Evolutionary conservation across 2,888 invertebrate genomes (phyloP).

Genomic region (Aleiodes leptofemur): DNA sequence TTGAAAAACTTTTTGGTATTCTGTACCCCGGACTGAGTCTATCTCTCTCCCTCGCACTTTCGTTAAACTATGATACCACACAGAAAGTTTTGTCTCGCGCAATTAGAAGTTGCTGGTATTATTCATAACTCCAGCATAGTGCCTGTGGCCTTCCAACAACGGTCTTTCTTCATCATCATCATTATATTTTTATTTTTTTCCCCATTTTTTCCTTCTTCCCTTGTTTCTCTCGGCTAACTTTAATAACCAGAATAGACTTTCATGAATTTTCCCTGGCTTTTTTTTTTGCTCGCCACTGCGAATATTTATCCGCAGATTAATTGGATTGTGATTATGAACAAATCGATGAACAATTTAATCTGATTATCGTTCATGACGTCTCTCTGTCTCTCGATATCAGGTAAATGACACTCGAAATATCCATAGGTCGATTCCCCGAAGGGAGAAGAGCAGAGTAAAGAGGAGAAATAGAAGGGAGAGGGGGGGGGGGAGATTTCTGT

Average conservation of each 20-base stretch:
- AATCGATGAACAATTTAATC: slow-evolving; percentile 58
- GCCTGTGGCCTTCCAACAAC: slow-evolving; percentile 50
- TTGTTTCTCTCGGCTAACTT: not conserved
- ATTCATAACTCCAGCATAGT: slow-evolving; percentile 68
- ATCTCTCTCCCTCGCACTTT: not conserved
- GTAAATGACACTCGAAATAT: slow-evolving; percentile 39
- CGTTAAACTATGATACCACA: slow-evolving; percentile 25
- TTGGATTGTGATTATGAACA: slow-evolving; percentile 69
- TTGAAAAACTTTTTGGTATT: slow-evolving; percentile 29
- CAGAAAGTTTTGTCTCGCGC: slow-evolving; percentile 70
- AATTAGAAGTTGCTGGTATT: slow-evolving; percentile 74
- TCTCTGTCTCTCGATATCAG: slow-evolving; percentile 10
- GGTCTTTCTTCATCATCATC: slow-evolving; percentile 59
- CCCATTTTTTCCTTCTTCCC: slow-evolving; percentile 16
- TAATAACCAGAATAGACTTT: not conserved
- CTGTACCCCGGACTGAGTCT: not conserved
- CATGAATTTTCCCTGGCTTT: slow-evolving; percentile 3
- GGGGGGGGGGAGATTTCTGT: not conserved
- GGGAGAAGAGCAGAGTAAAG: slow-evolving; percentile 36
- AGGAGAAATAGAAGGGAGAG: not conserved
- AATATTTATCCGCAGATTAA: not conserved
- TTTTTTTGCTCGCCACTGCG: not conserved
- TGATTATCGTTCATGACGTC: slow-evolving; percentile 14
- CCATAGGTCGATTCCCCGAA: slow-evolving; percentile 51
- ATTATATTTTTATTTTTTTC: slow-evolving; percentile 63